A percentile compares a stretch with the other conserved stretches of the same genome.
Evolutionary conservation across 2,888 invertebrate species (phyloP).

Genomic region (Muschampia plurimacula): DNA sequence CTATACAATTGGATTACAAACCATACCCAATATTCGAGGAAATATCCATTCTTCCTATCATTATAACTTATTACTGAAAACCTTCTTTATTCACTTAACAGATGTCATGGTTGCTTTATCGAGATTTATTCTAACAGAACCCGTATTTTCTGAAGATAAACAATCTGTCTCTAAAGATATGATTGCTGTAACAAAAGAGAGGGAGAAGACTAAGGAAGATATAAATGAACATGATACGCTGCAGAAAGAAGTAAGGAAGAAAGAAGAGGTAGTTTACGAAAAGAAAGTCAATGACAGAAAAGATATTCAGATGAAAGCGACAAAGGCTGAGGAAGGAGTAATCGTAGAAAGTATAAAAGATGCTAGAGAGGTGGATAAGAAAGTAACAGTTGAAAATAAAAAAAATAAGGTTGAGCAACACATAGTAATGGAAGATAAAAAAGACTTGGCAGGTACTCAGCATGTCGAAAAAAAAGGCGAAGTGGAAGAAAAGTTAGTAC

Average conservation of each 20-base stretch:
- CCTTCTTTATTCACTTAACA: constrained; percentile 77
- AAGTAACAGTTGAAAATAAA: neutral
- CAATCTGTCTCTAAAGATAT: constrained; percentile 11
- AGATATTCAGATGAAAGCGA: neutral
- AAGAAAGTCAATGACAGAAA: neutral
- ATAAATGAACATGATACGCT: neutral
- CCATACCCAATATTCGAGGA: constrained; percentile 71
- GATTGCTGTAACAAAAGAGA: constrained; percentile 22
- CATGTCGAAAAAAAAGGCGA: constrained; percentile 6
- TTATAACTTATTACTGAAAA: constrained; percentile 70
- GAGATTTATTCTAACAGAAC: constrained; percentile 67
- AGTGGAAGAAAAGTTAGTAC: neutral
- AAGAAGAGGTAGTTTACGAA: constrained; percentile 25
- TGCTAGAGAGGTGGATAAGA: neutral
- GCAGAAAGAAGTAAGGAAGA: constrained; percentile 34
- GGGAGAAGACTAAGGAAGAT: constrained; percentile 26
- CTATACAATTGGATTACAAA: constrained; percentile 68
- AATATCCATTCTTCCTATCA: constrained; percentile 64
- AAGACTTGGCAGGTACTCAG: neutral
- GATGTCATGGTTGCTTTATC: constrained; percentile 80
- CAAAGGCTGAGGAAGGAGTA: neutral
- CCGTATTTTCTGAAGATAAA: constrained; percentile 51
- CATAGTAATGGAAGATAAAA: neutral
- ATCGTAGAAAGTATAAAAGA: neutral
- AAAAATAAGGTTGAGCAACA: neutral